Conservation (phyloP, 2,113 vertebrate species). For the Pseudorasbora parva region DNA sequence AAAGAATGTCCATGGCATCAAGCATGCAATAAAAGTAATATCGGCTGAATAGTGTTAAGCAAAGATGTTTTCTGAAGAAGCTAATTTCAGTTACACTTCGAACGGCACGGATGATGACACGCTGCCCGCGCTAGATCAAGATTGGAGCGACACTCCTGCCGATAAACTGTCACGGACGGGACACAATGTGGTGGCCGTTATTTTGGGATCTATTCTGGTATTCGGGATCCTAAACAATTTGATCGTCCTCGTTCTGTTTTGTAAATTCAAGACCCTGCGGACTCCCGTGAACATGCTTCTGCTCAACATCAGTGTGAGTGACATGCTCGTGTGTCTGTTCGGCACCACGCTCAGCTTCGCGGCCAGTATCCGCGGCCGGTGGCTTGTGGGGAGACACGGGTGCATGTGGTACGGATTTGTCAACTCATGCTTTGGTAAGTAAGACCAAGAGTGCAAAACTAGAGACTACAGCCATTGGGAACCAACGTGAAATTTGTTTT, state of each 20-base stretch:
- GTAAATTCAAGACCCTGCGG: constrained; percentile 86
- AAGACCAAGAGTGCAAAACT: not conserved
- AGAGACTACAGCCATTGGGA: too few species aligned
- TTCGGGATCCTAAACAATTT: constrained; percentile 83
- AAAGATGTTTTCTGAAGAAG: constrained; percentile 49
- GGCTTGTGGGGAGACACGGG: constrained; percentile 83
- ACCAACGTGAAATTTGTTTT: too few species aligned
- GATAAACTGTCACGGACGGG: constrained; percentile 69
- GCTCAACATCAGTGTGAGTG: constrained; percentile 88
- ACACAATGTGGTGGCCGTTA: constrained; percentile 72
- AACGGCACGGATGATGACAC: constrained; percentile 51
- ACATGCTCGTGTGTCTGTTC: constrained; percentile 88
- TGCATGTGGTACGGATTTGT: constrained; percentile 91
- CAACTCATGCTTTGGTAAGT: constrained; percentile 88
- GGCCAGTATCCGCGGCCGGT: constrained; percentile 81
- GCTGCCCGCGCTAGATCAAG: constrained; percentile 26
- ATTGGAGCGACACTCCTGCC: constrained; percentile 54
- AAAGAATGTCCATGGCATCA: not conserved
- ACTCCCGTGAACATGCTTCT: constrained; percentile 90
- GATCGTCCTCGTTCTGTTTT: constrained; percentile 85
- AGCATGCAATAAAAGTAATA: not conserved
- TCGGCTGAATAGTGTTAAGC: not conserved
- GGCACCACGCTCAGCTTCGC: constrained; percentile 88
- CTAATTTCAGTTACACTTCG: constrained; percentile 37
- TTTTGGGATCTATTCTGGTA: constrained; percentile 76